Percentiles rank a stretch among this genome's conserved stretches.
Conservation (phyloP, 1,140 invertebrate species). For the Goniozus legneri region DNA sequence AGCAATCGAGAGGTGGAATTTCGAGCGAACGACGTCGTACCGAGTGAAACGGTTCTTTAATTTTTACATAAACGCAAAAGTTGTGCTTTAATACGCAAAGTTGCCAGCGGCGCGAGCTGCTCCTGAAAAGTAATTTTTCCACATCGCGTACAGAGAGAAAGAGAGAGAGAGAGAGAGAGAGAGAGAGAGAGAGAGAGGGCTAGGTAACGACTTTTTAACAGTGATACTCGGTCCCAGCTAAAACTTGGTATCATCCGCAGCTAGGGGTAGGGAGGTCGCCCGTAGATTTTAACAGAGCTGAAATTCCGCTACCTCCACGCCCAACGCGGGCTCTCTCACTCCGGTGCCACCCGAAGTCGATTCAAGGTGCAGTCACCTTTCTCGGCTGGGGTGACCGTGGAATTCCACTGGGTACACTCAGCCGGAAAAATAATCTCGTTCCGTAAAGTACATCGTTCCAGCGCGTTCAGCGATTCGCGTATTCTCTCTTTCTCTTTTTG, state of each 20-base stretch:
- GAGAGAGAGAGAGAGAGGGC: slow-evolving; percentile 12
- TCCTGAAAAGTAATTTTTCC: slow-evolving; percentile 1
- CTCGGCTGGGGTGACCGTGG: slow-evolving; percentile 29
- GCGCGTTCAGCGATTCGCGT: slow-evolving; percentile 8
- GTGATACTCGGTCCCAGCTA: background rate
- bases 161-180: slow-evolving; percentile 1
- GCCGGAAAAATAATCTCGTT: slow-evolving; percentile 31
- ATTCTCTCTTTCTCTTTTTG: background rate
- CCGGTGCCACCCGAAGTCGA: slow-evolving; percentile 20
- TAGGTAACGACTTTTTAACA: slow-evolving; percentile 8
- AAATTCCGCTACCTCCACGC: slow-evolving; percentile 25
- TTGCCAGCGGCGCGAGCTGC: background rate
- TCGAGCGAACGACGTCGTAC: no score
- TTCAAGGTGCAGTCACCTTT: slow-evolving; percentile 44
- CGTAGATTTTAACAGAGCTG: slow-evolving; percentile 7
- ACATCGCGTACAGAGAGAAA: background rate
- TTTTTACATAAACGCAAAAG: no score
- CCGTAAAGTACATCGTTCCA: slow-evolving; percentile 21
- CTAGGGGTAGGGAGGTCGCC: no score
- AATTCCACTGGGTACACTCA: slow-evolving; percentile 40
- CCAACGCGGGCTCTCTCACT: slow-evolving; percentile 3
- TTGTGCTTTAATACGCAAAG: no score
- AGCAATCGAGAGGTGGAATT: background rate
- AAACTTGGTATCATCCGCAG: background rate
- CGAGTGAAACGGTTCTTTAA: no score